phyloP scores from a whole-genome alignment of 2,113 vertebrate genomes.

The Peromyscus californicus region DNA sequence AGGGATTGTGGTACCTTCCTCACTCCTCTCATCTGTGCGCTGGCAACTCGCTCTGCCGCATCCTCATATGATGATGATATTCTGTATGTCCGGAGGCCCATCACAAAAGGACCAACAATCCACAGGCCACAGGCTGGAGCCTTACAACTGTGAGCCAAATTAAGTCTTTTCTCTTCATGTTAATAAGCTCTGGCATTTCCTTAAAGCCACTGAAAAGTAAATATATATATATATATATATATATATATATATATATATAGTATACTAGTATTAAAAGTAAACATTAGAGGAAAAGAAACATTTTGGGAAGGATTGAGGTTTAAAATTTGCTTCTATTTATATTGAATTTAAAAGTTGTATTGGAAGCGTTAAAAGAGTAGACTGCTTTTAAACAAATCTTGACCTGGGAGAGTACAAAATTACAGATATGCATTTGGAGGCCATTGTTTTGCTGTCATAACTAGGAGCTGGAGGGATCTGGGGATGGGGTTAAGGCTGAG shows the following conservation, averaged over 20 bases:
- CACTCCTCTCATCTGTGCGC: fast-evolving
- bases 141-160: not conserved
- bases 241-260: not conserved
- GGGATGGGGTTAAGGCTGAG: not conserved
- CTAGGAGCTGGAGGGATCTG: not conserved
- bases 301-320: not conserved
- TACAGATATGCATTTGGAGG: not conserved
- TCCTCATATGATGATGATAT: not conserved
- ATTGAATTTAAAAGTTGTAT: not conserved
- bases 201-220: not conserved
- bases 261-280: not conserved
- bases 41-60: not conserved
- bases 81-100: no score
- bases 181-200: not conserved
- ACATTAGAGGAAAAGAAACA: not conserved
- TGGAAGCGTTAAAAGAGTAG: not conserved
- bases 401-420: not conserved
- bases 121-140: not conserved
- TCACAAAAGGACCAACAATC: no score
- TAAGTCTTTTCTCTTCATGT: not conserved
- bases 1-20: no score
- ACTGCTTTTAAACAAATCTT: not conserved
- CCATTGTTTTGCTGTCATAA: not conserved
- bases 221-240: not conserved
- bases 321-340: slow-evolving; percentile 5